phyloP scores from a whole-genome alignment of 2,797 vertebrate species.

The Lepilemur ruficaudatus region DNA sequence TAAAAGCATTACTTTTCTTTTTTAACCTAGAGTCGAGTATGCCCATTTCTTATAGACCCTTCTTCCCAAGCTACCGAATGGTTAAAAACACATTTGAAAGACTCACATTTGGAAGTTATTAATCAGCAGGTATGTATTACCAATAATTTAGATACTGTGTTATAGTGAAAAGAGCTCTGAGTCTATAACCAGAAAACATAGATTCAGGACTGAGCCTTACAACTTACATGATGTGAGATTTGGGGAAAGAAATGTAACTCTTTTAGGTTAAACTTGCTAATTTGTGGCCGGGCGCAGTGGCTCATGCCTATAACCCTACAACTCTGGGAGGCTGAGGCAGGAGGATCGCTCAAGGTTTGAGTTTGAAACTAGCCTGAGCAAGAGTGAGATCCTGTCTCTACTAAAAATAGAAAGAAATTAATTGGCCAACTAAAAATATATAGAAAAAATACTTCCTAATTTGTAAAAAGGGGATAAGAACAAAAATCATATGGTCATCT shows the following conservation, averaged over 20 bases:
- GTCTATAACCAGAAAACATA: neutral
- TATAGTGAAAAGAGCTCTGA: neutral
- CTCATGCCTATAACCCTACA: too few relatives aligned
- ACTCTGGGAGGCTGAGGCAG: too few relatives aligned
- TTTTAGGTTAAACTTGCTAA: neutral
- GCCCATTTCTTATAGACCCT: constrained; percentile 97
- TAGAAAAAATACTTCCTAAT: neutral
- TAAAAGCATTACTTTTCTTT: neutral
- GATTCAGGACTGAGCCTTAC: neutral
- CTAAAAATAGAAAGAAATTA: too few relatives aligned
- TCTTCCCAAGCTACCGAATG: constrained; percentile 97
- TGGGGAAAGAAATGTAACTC: neutral
- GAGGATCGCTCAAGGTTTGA: too few relatives aligned
- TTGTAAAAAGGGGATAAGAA: neutral
- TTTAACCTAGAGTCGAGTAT: constrained; percentile 90
- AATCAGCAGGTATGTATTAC: constrained; percentile 92
- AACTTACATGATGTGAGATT: neutral
- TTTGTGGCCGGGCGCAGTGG: neutral
- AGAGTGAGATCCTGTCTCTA: too few relatives aligned
- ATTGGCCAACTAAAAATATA: too few relatives aligned
- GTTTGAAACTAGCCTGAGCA: too few relatives aligned
- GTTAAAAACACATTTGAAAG: constrained; percentile 93
- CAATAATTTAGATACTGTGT: neutral
- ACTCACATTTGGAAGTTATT: constrained; percentile 93
- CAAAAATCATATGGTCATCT: neutral